Conservation (phyloP, 1,140 invertebrate species). For the Hirudo medicinalis region DNA sequence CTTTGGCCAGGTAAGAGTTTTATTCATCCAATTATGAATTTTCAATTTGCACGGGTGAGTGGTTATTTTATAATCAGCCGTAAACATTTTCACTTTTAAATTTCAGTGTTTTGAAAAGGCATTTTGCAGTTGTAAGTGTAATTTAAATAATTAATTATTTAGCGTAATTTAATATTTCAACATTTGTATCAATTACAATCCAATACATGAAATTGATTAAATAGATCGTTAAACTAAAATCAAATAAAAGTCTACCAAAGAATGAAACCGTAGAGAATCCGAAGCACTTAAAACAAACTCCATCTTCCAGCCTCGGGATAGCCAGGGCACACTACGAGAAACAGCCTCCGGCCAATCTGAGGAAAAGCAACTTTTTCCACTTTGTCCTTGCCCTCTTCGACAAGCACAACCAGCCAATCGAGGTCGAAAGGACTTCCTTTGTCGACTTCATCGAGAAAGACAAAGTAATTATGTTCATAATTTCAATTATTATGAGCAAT, state of each 20-base stretch:
- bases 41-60: too few relatives aligned
- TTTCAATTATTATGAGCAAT: too few relatives aligned
- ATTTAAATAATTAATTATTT: too few relatives aligned
- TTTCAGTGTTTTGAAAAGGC: too few relatives aligned
- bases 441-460: conserved; percentile 99
- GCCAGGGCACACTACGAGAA: conserved; percentile 97
- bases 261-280: not conserved
- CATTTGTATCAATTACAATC: not conserved
- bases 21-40: too few relatives aligned
- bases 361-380: conserved; percentile 99
- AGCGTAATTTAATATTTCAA: too few relatives aligned
- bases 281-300: conserved; percentile 13
- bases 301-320: conserved; percentile 56
- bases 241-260: not conserved
- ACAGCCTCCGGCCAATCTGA: conserved; percentile 92
- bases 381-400: conserved; percentile 98
- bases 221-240: not conserved
- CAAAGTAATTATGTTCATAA: conserved; percentile 56
- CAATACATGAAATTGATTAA: not conserved
- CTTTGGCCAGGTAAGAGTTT: not conserved
- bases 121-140: too few relatives aligned
- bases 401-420: conserved; percentile 82
- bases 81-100: not conserved
- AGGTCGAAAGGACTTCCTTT: conserved; percentile 95
- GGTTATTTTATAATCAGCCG: not conserved